Evolutionary conservation across 1,140 invertebrate genomes (phyloP), one percentile per base, ranked within the genome.

Genomic region (Cydia strobilella): DNA sequence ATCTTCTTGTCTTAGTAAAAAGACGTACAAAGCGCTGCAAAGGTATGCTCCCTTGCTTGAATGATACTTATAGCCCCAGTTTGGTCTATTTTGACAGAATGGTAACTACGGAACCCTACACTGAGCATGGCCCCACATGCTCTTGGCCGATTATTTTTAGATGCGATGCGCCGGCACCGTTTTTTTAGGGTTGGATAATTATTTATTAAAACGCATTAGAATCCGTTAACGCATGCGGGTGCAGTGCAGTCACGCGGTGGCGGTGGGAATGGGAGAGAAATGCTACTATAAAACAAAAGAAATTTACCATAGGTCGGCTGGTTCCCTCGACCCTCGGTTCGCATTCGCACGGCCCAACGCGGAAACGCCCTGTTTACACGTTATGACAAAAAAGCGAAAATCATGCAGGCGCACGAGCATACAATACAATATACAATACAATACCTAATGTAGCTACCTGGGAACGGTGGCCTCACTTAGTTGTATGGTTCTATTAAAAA

Each of bases 281-380:
- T 76, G 73, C 25, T 71, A 76, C 79, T 79, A 79, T 83, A 77
- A 86, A 88, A 87, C 85, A 90, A 90, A 89, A 87, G 87, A 86
- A 88, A 84, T 82, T 84, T 83, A 84, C 84, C 80, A 80, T 85
- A 83, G 86, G 82, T 87, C 81, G 65, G 35, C n/a, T n/a, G 69
- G 82, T 85, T 86, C 83, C 80, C 85, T 84, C 83, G 82, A 84
- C 83, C 86, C 84, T 78, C 77, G 71, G 84, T 88, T 90, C 88
- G 83, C 85, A 88, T 88, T 90, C 88, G 83, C 85, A 88, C 86
- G 87, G 80, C 78, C 80, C 77, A 78, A 83, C 79, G 82, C 86
- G 87, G 85, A 86, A 89, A 81, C 82, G 82, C 77, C 73, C 54
- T 78, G 79, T 84, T 84, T 82, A 82, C 79, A 76, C 65, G 65